These are phyloP conservation scores for Cantharis nigra DNA, from an alignment of 2,888 invertebrate species.

Conservation along the genomic window DNA sequence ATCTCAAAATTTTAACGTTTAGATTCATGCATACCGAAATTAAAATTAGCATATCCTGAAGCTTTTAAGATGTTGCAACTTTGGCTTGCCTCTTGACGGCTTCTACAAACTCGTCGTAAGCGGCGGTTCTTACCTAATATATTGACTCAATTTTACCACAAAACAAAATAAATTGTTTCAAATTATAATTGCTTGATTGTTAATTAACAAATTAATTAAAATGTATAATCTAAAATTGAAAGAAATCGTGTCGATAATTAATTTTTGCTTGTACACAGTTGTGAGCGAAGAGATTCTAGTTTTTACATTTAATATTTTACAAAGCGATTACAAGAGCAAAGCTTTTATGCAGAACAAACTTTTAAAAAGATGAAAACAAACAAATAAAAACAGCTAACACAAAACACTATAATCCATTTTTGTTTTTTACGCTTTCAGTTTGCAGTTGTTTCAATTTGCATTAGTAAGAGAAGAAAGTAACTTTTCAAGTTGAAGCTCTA, in stretches of 20 bases:
- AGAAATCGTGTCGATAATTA: background rate
- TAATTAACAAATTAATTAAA: background rate
- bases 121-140: constrained; percentile 16
- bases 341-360: constrained; percentile 17
- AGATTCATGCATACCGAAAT: constrained; percentile 35
- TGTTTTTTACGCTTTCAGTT: constrained; percentile 37
- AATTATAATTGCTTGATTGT: constrained; percentile 7
- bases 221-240: background rate
- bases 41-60: constrained; percentile 34
- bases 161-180: constrained; percentile 12
- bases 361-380: constrained; percentile 18
- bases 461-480: constrained; percentile 40
- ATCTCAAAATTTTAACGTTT: constrained; percentile 22
- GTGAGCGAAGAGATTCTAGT: constrained; percentile 10
- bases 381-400: constrained; percentile 43
- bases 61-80: constrained; percentile 22
- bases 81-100: constrained; percentile 14
- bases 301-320: constrained; percentile 18
- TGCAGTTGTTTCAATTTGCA: constrained; percentile 42
- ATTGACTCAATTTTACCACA: constrained; percentile 17
- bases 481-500: constrained; percentile 24
- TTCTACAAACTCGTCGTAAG: constrained; percentile 13
- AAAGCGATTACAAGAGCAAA: constrained; percentile 20
- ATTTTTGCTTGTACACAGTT: background rate
- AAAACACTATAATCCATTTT: constrained; percentile 35